Evolutionary conservation across 2,113 vertebrate genomes (phyloP).

Genomic region (Holacanthus passer): DNA sequence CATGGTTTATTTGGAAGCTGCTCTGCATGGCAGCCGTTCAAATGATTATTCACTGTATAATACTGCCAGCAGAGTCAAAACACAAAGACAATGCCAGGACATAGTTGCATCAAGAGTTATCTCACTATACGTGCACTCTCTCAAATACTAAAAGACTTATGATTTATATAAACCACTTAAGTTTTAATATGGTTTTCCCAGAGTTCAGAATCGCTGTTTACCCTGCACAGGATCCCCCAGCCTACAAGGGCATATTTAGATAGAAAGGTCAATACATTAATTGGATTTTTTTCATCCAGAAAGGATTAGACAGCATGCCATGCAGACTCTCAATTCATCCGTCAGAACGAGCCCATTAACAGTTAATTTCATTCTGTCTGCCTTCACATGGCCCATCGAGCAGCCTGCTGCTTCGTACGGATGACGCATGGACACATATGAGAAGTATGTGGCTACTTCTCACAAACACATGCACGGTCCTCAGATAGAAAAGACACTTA

Average conservation of each 20-base stretch:
- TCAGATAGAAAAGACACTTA: not conserved
- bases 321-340: slow-evolving; percentile 63
- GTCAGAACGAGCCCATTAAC: slow-evolving; percentile 74
- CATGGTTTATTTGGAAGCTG: slow-evolving; percentile 58
- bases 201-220: slow-evolving; percentile 48
- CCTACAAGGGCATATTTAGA: slow-evolving; percentile 72
- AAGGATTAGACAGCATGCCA: slow-evolving; percentile 70
- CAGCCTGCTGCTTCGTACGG: slow-evolving; percentile 58
- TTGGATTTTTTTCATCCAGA: slow-evolving; percentile 72
- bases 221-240: slow-evolving; percentile 31
- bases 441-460: slow-evolving; percentile 5
- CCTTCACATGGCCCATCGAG: slow-evolving; percentile 65
- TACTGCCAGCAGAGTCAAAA: slow-evolving; percentile 52
- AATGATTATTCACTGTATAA: slow-evolving; percentile 70
- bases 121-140: not conserved
- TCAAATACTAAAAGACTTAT: slow-evolving; percentile 20
- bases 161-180: slow-evolving; percentile 41
- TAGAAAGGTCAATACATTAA: slow-evolving; percentile 75
- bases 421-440: slow-evolving; percentile 43
- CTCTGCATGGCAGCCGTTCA: slow-evolving; percentile 53
- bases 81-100: slow-evolving; percentile 35
- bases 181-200: slow-evolving; percentile 35
- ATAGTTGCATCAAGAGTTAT: slow-evolving; percentile 48
- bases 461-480: not conserved
- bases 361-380: slow-evolving; percentile 76